Evolutionary conservation across 2,888 invertebrate species (phyloP).

Genomic region (Xestia sexstrigata): DNA sequence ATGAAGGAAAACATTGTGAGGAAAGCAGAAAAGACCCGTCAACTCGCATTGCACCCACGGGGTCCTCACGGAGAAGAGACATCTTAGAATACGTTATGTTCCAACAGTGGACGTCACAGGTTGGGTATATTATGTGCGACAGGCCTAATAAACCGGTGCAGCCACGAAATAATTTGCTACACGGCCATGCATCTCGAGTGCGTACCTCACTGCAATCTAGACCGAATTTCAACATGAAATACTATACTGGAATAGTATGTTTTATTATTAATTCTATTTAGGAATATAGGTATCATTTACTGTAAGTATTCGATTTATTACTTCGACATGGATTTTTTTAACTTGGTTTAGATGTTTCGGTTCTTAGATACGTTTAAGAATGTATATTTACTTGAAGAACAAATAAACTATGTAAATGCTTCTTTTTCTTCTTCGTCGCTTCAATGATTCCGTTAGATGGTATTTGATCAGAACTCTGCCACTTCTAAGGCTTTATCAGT

Average conservation of each 20-base stretch:
- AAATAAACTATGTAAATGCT: background rate
- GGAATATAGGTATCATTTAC: conserved; percentile 43
- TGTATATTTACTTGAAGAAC: background rate
- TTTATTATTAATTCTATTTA: conserved; percentile 62
- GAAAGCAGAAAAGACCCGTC: background rate
- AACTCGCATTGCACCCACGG: background rate
- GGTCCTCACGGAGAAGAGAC: too few relatives aligned
- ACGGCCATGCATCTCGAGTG: conserved; percentile 62
- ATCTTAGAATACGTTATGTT: too few relatives aligned
- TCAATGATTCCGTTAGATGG: background rate
- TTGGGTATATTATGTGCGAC: too few relatives aligned
- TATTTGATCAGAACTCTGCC: background rate
- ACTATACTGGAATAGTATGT: conserved; percentile 64
- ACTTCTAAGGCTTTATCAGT: background rate
- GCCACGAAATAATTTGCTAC: conserved; percentile 68
- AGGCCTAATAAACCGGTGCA: conserved; percentile 28
- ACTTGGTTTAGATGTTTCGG: background rate
- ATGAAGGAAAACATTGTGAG: background rate
- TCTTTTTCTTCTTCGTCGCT: background rate
- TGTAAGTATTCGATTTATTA: conserved; percentile 37
- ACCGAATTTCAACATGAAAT: conserved; percentile 67
- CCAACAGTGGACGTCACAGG: too few relatives aligned
- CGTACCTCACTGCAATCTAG: conserved; percentile 60
- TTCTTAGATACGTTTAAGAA: background rate
- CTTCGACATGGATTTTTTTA: conserved; percentile 24